Percentiles rank a stretch among this genome's conserved stretches.
Evolutionary conservation across 2,888 invertebrate genomes (phyloP).

Genomic region (Luffia ferchaultella): DNA sequence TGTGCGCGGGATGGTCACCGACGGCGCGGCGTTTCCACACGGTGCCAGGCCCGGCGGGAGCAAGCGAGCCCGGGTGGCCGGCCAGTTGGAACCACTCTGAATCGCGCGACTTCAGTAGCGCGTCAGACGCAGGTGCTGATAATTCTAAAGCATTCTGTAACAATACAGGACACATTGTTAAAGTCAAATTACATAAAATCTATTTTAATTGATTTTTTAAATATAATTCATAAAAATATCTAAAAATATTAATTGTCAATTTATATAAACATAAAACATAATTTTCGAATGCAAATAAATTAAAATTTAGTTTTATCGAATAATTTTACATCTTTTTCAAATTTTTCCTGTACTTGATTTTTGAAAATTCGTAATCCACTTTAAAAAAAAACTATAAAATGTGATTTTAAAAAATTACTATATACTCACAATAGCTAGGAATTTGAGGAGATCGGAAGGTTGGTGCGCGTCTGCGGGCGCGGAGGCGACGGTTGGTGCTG

Average conservation of each 20-base stretch:
- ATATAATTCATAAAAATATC: conserved; percentile 14
- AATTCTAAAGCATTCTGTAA: conserved; percentile 90
- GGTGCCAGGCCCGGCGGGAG: conserved; percentile 91
- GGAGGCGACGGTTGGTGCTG: conserved; percentile 26
- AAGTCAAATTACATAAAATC: neutral
- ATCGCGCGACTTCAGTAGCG: conserved; percentile 76
- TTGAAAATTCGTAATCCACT: no score
- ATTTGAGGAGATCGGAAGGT: conserved; percentile 70
- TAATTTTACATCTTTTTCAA: no score
- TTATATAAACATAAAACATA: neutral
- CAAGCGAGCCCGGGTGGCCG: conserved; percentile 92
- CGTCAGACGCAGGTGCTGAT: conserved; percentile 89
- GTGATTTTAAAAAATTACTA: neutral
- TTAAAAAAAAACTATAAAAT: neutral
- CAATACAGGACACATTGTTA: conserved; percentile 22
- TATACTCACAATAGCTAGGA: conserved; percentile 81
- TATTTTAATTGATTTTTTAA: neutral
- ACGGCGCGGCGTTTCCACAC: conserved; percentile 90
- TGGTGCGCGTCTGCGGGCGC: conserved; percentile 34
- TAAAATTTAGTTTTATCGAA: no score
- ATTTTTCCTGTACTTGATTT: no score
- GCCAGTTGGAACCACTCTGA: conserved; percentile 90
- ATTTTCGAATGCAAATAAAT: neutral
- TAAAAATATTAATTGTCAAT: conserved; percentile 3
- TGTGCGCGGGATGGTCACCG: conserved; percentile 73